Conservation (phyloP, 37 sponge, comb jelly and placozoan genomes). For the Haliclona indistincta region DNA sequence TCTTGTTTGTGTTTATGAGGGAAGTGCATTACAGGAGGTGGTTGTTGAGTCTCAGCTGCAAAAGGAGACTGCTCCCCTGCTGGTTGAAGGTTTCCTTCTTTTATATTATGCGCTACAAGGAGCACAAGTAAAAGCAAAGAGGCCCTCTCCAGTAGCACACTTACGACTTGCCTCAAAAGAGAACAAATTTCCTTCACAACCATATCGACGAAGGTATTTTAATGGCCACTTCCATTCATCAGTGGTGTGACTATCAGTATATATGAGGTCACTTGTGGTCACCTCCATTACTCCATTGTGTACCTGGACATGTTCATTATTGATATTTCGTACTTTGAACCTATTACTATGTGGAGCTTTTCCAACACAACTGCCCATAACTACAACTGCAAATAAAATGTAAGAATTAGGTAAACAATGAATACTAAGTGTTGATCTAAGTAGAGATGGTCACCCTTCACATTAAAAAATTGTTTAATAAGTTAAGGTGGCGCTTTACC, state of each 20-base stretch:
- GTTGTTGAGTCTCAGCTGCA: no score
- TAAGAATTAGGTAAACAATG: no score
- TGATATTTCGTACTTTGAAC: slow-evolving; percentile 62
- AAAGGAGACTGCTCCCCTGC: slow-evolving; percentile 25
- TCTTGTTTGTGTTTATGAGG: no score
- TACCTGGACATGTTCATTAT: slow-evolving; percentile 35
- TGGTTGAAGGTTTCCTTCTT: slow-evolving; percentile 36
- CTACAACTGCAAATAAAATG: no score
- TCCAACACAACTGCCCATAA: no score
- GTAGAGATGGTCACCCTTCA: no score
- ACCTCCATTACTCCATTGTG: slow-evolving; percentile 67
- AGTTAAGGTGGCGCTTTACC: no score
- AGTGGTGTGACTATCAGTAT: slow-evolving; percentile 31
- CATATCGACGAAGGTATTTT: slow-evolving; percentile 72
- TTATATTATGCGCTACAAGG: slow-evolving; percentile 57
- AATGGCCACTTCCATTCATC: slow-evolving; percentile 78
- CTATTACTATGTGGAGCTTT: no score
- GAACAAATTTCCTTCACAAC: slow-evolving; percentile 84
- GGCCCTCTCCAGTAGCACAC: slow-evolving; percentile 75
- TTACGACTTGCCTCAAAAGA: slow-evolving; percentile 86
- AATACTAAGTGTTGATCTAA: no score
- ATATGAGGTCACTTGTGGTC: slow-evolving; percentile 47
- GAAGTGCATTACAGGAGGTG: no score
- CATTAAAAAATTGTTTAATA: no score
- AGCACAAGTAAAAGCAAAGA: slow-evolving; percentile 68